A percentile compares a stretch with the other conserved stretches of the same genome.
phyloP scores from a whole-genome alignment of 2,797 vertebrate genomes.

The Pagetopsis macropterus region DNA sequence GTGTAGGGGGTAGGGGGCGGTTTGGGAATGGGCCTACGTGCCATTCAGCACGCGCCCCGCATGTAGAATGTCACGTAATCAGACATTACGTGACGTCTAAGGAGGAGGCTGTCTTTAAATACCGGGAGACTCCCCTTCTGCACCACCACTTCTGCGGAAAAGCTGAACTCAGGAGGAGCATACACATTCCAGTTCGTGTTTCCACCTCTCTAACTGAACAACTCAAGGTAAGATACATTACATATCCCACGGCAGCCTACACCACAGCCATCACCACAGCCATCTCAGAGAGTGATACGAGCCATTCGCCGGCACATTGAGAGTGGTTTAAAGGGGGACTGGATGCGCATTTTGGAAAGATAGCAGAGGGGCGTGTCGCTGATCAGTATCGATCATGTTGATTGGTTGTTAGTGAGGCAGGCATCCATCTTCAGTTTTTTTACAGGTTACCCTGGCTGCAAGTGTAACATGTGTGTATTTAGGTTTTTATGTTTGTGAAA shows the following conservation, averaged over 20 bases:
- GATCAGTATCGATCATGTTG: neutral
- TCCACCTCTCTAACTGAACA: constrained; percentile 6
- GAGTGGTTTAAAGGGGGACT: too few relatives aligned
- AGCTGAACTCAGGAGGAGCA: constrained; percentile 29
- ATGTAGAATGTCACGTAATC: too few relatives aligned
- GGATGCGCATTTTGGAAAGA: constrained; percentile 1
- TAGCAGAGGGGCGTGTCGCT: neutral
- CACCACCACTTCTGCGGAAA: constrained; percentile 64
- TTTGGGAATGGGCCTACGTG: constrained; percentile 60
- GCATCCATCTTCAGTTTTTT: neutral
- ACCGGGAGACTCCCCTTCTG: constrained; percentile 9
- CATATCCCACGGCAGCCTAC: too few relatives aligned
- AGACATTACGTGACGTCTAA: neutral
- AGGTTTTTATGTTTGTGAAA: neutral
- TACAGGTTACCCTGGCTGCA: neutral
- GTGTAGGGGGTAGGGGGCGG: too few relatives aligned
- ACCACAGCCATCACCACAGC: too few relatives aligned
- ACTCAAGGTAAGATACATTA: constrained; percentile 57
- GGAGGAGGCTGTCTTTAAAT: constrained; percentile 68
- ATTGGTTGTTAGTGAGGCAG: constrained; percentile 1
- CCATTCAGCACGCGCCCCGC: constrained; percentile 50
- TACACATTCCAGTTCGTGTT: constrained; percentile 54
- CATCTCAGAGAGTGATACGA: neutral
- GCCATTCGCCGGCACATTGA: too few relatives aligned
- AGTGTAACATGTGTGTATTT: accelerated